A percentile compares a stretch with the other conserved stretches of the same genome.
Evolutionary conservation across 2,888 invertebrate genomes (phyloP).

Genomic region (Platypus cylindrus): DNA sequence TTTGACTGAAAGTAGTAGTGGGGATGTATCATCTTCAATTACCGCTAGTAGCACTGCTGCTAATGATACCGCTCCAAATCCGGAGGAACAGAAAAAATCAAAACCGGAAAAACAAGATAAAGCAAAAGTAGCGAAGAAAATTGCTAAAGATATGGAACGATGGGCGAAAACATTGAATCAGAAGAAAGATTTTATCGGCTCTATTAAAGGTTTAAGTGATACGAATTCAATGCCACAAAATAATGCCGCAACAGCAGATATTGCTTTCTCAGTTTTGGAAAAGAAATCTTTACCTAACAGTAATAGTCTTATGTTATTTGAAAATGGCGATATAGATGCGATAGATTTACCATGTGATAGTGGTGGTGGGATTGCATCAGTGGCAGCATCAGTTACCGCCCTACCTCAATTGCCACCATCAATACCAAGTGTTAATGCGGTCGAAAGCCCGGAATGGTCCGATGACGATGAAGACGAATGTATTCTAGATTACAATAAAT

Average conservation of each 20-base stretch:
- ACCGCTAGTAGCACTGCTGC: background rate
- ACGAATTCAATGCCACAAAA: constrained; percentile 16
- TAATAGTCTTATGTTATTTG: constrained; percentile 15
- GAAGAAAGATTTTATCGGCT: constrained; percentile 69
- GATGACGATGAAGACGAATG: constrained; percentile 55
- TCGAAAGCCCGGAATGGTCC: constrained; percentile 52
- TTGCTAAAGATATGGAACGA: constrained; percentile 87
- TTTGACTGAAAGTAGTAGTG: background rate
- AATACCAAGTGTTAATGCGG: no score
- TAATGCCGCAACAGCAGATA: constrained; percentile 73
- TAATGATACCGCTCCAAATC: background rate
- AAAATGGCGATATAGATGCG: constrained; percentile 18
- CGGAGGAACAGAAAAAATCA: constrained; percentile 17
- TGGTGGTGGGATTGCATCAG: constrained; percentile 15
- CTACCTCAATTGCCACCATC: no score
- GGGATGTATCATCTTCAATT: constrained; percentile 1
- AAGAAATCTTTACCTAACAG: constrained; percentile 42
- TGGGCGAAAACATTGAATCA: constrained; percentile 98
- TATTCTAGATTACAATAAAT: constrained; percentile 74
- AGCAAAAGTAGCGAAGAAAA: constrained; percentile 94
- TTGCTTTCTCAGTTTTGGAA: constrained; percentile 84
- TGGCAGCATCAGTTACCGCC: constrained; percentile 53
- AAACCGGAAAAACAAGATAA: constrained; percentile 69
- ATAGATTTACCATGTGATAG: no score
- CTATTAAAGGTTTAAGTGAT: constrained; percentile 20